Conservation (phyloP, 2,797 vertebrate genomes). For the Syndactyla subalaris region DNA sequence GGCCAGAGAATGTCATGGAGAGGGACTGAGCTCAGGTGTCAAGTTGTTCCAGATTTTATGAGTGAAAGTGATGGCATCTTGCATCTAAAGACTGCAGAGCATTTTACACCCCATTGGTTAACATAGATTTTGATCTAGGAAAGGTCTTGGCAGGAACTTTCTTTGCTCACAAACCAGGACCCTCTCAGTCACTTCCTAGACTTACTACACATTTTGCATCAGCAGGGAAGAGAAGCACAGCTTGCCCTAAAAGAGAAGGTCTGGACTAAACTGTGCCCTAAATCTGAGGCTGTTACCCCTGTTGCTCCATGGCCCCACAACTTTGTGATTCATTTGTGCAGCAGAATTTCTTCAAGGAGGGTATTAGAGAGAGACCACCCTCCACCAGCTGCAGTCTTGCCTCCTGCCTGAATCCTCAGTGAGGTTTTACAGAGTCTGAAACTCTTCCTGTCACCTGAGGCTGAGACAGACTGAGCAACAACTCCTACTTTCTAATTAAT, state of each 20-base stretch:
- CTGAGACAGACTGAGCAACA: not conserved
- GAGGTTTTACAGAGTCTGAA: not conserved
- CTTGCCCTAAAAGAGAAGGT: not conserved
- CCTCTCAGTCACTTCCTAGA: not conserved
- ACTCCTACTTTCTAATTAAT: not conserved
- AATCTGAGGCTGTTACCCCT: not conserved
- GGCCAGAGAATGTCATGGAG: not conserved
- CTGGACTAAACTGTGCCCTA: not conserved
- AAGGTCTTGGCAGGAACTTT: not conserved
- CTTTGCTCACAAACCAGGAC: not conserved
- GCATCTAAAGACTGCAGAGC: not conserved
- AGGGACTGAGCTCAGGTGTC: not conserved
- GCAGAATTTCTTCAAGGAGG: not conserved
- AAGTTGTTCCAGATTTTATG: not conserved
- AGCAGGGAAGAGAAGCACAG: not conserved
- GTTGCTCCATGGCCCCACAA: rapidly evolving
- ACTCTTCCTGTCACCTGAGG: not conserved
- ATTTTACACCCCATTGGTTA: not conserved
- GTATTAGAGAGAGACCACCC: not conserved
- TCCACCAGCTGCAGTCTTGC: not conserved
- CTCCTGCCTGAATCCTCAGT: not conserved
- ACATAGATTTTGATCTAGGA: not conserved
- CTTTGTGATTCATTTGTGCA: not conserved
- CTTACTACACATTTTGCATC: rapidly evolving
- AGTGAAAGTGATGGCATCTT: not conserved